A percentile compares a stretch with the other conserved stretches of the same genome.
phyloP scores from a whole-genome alignment of 2,888 invertebrate genomes.

The Microplitis deprimator region DNA sequence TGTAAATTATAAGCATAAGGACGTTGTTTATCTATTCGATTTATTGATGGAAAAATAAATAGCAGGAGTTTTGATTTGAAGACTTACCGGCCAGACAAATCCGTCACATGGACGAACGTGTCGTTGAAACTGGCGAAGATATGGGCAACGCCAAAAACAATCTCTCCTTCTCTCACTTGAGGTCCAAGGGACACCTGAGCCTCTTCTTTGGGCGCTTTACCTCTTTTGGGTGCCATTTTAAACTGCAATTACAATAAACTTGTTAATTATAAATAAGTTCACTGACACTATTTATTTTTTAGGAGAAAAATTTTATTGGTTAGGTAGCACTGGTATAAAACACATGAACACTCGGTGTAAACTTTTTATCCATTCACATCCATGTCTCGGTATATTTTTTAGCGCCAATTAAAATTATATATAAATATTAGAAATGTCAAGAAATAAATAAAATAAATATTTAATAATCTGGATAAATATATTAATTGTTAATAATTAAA shows the following conservation, averaged over 20 bases:
- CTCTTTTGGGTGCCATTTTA: conserved; percentile 96
- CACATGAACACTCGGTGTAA: conserved; percentile 44
- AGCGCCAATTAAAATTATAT: conserved; percentile 21
- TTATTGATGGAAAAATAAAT: not conserved
- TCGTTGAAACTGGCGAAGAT: conserved; percentile 99
- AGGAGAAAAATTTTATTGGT: not conserved
- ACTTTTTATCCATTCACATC: conserved; percentile 56
- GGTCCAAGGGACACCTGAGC: conserved; percentile 96
- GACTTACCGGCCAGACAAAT: conserved; percentile 90
- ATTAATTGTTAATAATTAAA: not conserved
- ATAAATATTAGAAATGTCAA: conserved; percentile 13
- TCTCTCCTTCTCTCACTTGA: conserved; percentile 96
- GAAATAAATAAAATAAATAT: not conserved
- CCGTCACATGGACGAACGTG: conserved; percentile 99
- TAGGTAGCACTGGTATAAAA: conserved; percentile 2
- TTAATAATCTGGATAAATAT: not conserved
- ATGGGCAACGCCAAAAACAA: conserved; percentile 98
- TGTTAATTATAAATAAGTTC: not conserved
- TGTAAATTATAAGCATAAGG: conserved; percentile 53
- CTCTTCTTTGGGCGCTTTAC: conserved; percentile 97
- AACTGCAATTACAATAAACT: conserved; percentile 47
- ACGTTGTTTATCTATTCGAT: too few relatives aligned
- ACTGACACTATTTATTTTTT: conserved; percentile 2
- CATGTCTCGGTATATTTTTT: not conserved
- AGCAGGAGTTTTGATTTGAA: not conserved